A percentile compares a stretch with the other conserved stretches of the same genome.
Conservation (phyloP, 2,113 vertebrate genomes). For the Cyphomyrus discorhynchus region DNA sequence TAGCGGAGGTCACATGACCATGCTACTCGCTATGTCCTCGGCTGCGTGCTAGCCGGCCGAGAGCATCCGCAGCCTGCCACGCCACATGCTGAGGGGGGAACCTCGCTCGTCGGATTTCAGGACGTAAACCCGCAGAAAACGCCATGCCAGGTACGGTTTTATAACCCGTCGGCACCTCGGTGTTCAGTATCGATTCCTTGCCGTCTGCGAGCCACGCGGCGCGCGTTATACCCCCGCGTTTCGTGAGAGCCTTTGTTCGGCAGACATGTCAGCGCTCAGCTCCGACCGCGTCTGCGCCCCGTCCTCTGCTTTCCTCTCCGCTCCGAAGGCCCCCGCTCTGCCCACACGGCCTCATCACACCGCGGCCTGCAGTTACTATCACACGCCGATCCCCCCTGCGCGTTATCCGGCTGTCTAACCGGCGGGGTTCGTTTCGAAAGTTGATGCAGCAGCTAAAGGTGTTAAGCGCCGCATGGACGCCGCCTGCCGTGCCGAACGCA, state of each 20-base stretch:
- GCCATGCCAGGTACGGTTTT: neutral
- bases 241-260: neutral
- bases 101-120: neutral
- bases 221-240: neutral
- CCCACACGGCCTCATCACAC: neutral
- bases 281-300: neutral
- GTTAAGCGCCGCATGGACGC: neutral
- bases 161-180: neutral
- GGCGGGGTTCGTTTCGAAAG: neutral
- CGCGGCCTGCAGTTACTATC: neutral
- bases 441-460: neutral
- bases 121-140: neutral
- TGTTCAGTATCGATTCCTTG: neutral
- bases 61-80: conserved; percentile 12
- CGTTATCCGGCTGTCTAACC: neutral
- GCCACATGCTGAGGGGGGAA: conserved; percentile 3
- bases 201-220: neutral
- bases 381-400: neutral
- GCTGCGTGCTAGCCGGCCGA: conserved; percentile 24
- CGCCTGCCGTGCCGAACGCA: neutral
- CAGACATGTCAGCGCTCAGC: neutral
- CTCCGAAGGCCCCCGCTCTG: neutral
- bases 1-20: conserved; percentile 37
- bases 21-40: conserved; percentile 31
- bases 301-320: neutral